These are phyloP conservation scores for Sebastes minor DNA, from an alignment of 2,797 vertebrate genomes.

Conservation along the genomic window DNA sequence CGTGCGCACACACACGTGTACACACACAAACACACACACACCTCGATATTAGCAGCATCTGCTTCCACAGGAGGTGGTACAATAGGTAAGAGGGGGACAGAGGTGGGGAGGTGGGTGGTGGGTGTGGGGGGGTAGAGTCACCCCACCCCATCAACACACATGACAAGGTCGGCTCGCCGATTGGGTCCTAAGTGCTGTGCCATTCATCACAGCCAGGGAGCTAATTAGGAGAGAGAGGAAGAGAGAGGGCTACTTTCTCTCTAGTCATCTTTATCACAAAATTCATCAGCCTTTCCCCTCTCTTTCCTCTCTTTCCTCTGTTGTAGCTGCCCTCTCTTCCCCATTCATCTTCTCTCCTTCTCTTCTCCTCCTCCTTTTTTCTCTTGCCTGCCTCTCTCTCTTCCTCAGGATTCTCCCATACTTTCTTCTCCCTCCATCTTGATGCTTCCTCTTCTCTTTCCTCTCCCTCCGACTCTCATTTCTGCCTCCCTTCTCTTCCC, in stretches of 20 bases:
- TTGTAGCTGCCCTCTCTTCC: neutral
- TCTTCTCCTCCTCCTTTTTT: neutral
- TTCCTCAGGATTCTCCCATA: neutral
- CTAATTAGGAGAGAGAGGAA: conserved; percentile 69
- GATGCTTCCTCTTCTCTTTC: neutral
- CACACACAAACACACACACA: conserved; percentile 44
- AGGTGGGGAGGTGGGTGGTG: neutral
- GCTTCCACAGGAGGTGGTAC: conserved; percentile 72
- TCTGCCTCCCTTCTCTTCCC: conserved; percentile 29
- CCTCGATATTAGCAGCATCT: conserved; percentile 66
- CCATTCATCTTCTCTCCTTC: neutral
- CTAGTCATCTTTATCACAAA: conserved; percentile 41
- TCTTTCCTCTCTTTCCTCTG: neutral
- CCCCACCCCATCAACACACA: conserved; percentile 73
- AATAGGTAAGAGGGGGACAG: conserved; percentile 55
- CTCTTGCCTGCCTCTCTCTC: neutral
- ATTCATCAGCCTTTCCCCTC: conserved; percentile 24
- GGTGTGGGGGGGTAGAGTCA: conserved; percentile 48
- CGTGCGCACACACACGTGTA: conserved; percentile 28
- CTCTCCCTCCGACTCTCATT: conserved; percentile 5
- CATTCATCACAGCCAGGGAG: conserved; percentile 78
- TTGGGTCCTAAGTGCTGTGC: conserved; percentile 60
- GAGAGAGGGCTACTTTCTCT: conserved; percentile 37
- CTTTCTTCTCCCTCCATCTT: conserved; percentile 1
- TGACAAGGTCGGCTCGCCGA: conserved; percentile 80